These are phyloP conservation scores for Dugesia japonica DNA, from an alignment of 2,888 invertebrate species.

Conservation along the genomic window DNA sequence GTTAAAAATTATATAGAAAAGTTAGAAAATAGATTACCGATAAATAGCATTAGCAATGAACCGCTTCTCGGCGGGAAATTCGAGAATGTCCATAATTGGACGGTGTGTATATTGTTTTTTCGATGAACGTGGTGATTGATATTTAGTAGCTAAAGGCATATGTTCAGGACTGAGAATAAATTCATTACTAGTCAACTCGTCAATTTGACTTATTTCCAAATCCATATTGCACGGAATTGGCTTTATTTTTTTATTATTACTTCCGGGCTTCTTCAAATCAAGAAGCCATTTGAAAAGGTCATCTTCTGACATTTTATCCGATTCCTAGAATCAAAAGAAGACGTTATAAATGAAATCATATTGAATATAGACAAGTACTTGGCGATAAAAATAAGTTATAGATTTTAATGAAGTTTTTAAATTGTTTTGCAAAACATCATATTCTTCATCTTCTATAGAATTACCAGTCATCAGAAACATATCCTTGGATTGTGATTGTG, in stretches of 20 bases:
- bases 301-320: conserved; percentile 78
- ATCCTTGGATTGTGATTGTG: not conserved
- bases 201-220: conserved; percentile 70
- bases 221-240: conserved; percentile 70
- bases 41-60: not conserved
- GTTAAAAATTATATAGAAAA: too few relatives aligned
- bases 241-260: conserved; percentile 73
- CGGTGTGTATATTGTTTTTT: conserved; percentile 51
- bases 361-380: not conserved
- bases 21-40: too few relatives aligned
- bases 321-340: too few relatives aligned
- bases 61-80: conserved; percentile 51
- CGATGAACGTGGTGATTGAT: conserved; percentile 53
- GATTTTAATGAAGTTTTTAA: not conserved
- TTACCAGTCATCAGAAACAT: not conserved
- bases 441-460: not conserved
- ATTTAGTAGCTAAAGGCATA: conserved; percentile 51
- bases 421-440: not conserved
- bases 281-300: conserved; percentile 79
- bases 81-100: conserved; percentile 42
- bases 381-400: not conserved
- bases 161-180: conserved; percentile 69
- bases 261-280: conserved; percentile 72
- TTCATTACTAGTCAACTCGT: conserved; percentile 54
- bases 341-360: too few relatives aligned